These are phyloP conservation scores for Plectropomus leopardus DNA, from an alignment of 2,113 vertebrate species.

Conservation along the genomic window DNA sequence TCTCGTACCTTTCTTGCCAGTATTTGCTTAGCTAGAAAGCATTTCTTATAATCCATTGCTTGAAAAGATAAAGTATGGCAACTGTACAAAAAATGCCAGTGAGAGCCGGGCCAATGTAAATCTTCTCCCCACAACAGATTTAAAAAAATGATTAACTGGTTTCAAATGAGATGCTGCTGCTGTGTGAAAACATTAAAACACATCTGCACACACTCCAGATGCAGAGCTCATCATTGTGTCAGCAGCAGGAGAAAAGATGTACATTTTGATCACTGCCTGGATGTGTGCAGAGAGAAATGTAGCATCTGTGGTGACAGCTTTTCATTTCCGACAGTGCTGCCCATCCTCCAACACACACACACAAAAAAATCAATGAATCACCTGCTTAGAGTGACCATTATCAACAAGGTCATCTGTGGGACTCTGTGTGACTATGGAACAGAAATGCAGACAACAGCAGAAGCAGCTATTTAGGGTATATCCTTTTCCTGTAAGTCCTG, in stretches of 20 bases:
- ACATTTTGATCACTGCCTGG: slow-evolving; percentile 15
- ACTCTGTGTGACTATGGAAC: slow-evolving; percentile 1
- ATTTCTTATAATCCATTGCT: slow-evolving; percentile 5
- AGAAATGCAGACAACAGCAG: slow-evolving; percentile 11
- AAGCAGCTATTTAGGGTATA: neutral
- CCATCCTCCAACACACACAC: slow-evolving; percentile 24
- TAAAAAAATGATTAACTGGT: slow-evolving; percentile 16
- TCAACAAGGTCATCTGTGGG: slow-evolving; percentile 52
- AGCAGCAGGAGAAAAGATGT: slow-evolving; percentile 20
- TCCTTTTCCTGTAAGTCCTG: slow-evolving; percentile 11
- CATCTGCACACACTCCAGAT: slow-evolving; percentile 3
- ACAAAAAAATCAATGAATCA: slow-evolving; percentile 42
- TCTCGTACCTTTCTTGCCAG: neutral
- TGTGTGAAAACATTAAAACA: slow-evolving; percentile 14
- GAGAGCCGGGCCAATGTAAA: neutral
- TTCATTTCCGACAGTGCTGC: neutral
- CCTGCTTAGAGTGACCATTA: slow-evolving; percentile 40
- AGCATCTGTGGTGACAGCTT: slow-evolving; percentile 2
- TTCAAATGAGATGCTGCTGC: slow-evolving; percentile 6
- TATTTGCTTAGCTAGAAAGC: neutral
- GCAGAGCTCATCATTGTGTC: slow-evolving; percentile 13
- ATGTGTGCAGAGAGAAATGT: neutral
- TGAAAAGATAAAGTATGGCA: neutral
- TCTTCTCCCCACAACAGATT: neutral
- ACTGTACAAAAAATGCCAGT: neutral